phyloP scores from a whole-genome alignment of 1,140 invertebrate species.

The Drosophila bipectinata region DNA sequence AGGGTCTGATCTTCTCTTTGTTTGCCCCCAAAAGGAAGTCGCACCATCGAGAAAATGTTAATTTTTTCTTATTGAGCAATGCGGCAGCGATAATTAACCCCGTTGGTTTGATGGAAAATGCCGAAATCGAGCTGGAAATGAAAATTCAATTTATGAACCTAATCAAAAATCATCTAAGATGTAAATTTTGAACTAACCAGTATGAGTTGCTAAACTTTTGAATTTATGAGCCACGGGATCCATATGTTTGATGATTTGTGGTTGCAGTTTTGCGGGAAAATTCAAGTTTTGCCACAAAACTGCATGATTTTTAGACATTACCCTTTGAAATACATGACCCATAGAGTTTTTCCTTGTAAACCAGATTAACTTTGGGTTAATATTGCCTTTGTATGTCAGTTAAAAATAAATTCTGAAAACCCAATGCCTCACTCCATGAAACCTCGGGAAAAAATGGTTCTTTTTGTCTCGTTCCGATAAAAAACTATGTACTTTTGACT shows the following conservation, averaged over 20 bases:
- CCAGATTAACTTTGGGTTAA: conserved; percentile 61
- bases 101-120: conserved; percentile 65
- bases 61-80: conserved; percentile 76
- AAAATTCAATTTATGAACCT: conserved; percentile 67
- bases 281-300: background rate
- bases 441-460: conserved; percentile 11
- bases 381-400: conserved; percentile 15
- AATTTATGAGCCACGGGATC: background rate
- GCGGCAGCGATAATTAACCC: conserved; percentile 72
- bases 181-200: background rate
- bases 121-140: conserved; percentile 58
- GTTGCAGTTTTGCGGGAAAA: conserved; percentile 1
- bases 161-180: conserved; percentile 24
- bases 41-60: conserved; percentile 62
- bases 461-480: conserved; percentile 36
- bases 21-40: conserved; percentile 61
- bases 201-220: conserved; percentile 25
- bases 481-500: conserved; percentile 63
- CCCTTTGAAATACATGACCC: background rate
- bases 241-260: background rate
- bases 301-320: background rate
- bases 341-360: conserved; percentile 17
- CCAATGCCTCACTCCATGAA: conserved; percentile 24
- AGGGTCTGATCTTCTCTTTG: conserved; percentile 63
- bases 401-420: conserved; percentile 8